Base-by-base conservation (phyloP, 2,888 invertebrate genomes). In the Orchesellides sinensis region DNA sequence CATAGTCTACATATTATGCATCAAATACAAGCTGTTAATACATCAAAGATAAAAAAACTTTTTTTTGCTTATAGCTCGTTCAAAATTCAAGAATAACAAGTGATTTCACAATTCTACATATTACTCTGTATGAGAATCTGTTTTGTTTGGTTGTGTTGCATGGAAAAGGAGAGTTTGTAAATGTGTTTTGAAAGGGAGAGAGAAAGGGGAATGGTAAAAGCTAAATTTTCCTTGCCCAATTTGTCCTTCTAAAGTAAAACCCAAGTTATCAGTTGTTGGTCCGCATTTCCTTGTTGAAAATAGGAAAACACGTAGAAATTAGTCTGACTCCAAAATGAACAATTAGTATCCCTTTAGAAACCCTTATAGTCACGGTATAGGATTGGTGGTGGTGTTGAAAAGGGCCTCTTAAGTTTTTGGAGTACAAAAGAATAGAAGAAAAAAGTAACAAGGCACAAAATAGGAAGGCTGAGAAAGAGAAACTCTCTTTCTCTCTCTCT, bases 311-410 rank as follows among this genome's bases (percentile, higher is more conserved):
- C 54, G 54, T 54, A 54, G 54, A 21, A n/a, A 54, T 54, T 49
- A 49, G 17, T 49, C 40, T 29, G 29, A 52, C 19, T 68, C 47
- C n/a, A 68, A 29, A 63, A 45, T 59, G 70, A 59, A 27, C 70
- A 59, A 70, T 70, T 59, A 27, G 5, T 45, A 27, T 54, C 54
- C 70, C 35, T 40, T 2, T 6, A 45, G 45, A 59, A 70, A 56
- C 56, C 56, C 45, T 45, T 59, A 40, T 40, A 40, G 40, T n/a
- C 40, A 5, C n/a, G 40, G 32, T 8, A 52, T 19, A 52, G 52
- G 59, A 23, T 23, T 49, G 19, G 49, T 49, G 2, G n/a, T 49
- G 49, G 17, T 17, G 49, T 49, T 19, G 49, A n/a, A 49, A n/a
- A 49, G 21, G 49, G 49, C 19, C 49, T 49, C n/a, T n/a, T n/a